phyloP scores from a whole-genome alignment of 2,113 vertebrate genomes.

The Shinisaurus crocodilurus region DNA sequence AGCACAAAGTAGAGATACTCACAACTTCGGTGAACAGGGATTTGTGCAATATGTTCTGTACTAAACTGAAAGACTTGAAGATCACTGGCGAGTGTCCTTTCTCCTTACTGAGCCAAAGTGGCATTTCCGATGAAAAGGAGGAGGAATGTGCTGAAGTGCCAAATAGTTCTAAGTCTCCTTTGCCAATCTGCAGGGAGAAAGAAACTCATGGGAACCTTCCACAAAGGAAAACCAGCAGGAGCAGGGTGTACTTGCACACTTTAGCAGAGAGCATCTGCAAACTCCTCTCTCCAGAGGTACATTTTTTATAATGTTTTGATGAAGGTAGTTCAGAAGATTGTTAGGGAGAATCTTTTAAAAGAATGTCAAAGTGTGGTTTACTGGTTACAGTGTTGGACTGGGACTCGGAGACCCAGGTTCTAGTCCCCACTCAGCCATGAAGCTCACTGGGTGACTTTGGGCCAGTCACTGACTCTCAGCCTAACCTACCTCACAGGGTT shows the following conservation, averaged over 20 bases:
- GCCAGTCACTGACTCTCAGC: too few species aligned
- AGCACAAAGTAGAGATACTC: constrained; percentile 38
- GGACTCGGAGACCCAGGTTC: too few species aligned
- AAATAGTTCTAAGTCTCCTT: constrained; percentile 68
- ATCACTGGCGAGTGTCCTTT: constrained; percentile 96
- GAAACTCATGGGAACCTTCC: constrained; percentile 74
- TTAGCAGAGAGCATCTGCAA: constrained; percentile 95
- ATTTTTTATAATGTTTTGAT: constrained; percentile 21
- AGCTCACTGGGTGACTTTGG: too few species aligned
- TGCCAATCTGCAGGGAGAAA: constrained; percentile 82
- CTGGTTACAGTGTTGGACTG: too few species aligned
- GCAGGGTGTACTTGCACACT: constrained; percentile 93
- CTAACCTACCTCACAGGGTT: too few species aligned
- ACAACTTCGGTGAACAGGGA: constrained; percentile 39
- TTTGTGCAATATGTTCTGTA: constrained; percentile 89
- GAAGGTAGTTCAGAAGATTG: background rate
- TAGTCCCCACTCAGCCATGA: too few species aligned
- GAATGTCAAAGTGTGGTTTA: background rate
- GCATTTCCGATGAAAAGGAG: constrained; percentile 78
- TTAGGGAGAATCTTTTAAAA: background rate
- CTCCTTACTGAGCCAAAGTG: constrained; percentile 82
- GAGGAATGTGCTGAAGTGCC: constrained; percentile 73
- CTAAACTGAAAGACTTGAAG: constrained; percentile 95
- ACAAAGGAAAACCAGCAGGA: constrained; percentile 85
- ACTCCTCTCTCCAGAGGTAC: constrained; percentile 95